phyloP scores from a whole-genome alignment of 2,113 vertebrate species.

The Glaucidium brasilianum region DNA sequence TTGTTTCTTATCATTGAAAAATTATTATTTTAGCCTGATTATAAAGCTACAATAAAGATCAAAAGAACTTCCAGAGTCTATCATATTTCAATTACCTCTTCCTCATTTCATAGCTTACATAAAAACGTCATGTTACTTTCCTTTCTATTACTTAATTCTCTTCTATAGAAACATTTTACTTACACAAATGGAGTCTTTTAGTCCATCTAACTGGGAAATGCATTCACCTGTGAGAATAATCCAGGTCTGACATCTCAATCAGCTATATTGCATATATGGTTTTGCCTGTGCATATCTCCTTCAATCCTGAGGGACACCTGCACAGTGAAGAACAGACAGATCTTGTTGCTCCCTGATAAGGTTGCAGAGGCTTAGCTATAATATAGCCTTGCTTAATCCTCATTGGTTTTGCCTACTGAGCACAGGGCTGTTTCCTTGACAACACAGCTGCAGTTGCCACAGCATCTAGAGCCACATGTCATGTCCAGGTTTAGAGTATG shows the following conservation, averaged over 20 bases:
- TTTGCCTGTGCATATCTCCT: neutral
- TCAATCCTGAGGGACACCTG: slow-evolving; percentile 52
- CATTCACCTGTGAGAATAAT: slow-evolving; percentile 64
- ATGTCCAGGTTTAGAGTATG: slow-evolving; percentile 73
- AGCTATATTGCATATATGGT: neutral
- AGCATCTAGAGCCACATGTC: slow-evolving; percentile 60
- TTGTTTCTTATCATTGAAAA: neutral
- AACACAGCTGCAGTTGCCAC: slow-evolving; percentile 76
- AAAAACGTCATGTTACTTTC: neutral
- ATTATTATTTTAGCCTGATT: neutral
- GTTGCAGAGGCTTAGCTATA: slow-evolving; percentile 74
- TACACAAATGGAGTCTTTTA: slow-evolving; percentile 55
- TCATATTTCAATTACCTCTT: neutral
- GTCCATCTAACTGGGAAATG: slow-evolving; percentile 46
- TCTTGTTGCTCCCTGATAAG: slow-evolving; percentile 72
- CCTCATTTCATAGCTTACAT: neutral
- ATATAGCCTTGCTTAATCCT: slow-evolving; percentile 73
- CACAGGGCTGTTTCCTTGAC: slow-evolving; percentile 79
- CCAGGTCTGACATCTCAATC: slow-evolving; percentile 54
- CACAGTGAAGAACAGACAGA: slow-evolving; percentile 57
- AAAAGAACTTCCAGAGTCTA: neutral
- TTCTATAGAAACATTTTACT: slow-evolving; percentile 51
- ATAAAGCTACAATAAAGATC: neutral
- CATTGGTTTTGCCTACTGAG: slow-evolving; percentile 75
- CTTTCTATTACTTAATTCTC: neutral